These are phyloP conservation scores for Trileptium ribeirensis DNA, from an alignment of 2,888 invertebrate genomes.

Conservation along the genomic window DNA sequence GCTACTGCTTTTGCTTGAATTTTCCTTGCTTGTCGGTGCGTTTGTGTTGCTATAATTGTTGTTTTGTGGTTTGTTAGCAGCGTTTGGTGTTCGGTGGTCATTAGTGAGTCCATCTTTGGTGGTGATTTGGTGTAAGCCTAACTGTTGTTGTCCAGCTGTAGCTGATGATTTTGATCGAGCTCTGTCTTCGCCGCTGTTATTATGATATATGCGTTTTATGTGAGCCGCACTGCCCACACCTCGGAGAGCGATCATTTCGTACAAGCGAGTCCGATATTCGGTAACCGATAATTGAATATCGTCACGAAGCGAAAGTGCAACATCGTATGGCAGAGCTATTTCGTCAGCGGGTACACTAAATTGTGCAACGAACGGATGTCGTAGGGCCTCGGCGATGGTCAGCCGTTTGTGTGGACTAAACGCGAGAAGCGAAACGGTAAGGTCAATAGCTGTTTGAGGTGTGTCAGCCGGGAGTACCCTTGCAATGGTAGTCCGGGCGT, in stretches of 20 bases:
- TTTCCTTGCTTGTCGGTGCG: no score
- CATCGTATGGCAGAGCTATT: slow-evolving; percentile 65
- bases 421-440: slow-evolving; percentile 71
- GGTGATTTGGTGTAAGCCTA: no score
- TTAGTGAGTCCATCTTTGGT: no score
- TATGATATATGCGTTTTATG: slow-evolving; percentile 44
- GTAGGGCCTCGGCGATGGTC: slow-evolving; percentile 75
- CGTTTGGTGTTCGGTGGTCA: no score
- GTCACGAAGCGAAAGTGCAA: slow-evolving; percentile 76
- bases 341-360: slow-evolving; percentile 73
- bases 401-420: slow-evolving; percentile 80
- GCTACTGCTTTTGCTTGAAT: no score
- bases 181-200: no score
- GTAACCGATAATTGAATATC: slow-evolving; percentile 75
- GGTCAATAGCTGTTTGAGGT: slow-evolving; percentile 69
- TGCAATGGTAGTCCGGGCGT: background rate
- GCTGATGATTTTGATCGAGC: no score
- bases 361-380: slow-evolving; percentile 76
- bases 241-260: slow-evolving; percentile 62
- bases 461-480: slow-evolving; percentile 41
- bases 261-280: slow-evolving; percentile 62
- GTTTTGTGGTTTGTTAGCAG: no score
- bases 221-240: no score
- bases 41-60: no score
- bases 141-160: no score